Percentiles rank a stretch among this genome's conserved stretches.
phyloP scores from a whole-genome alignment of 2,888 invertebrate genomes.

The Sclerodermus sp. region DNA sequence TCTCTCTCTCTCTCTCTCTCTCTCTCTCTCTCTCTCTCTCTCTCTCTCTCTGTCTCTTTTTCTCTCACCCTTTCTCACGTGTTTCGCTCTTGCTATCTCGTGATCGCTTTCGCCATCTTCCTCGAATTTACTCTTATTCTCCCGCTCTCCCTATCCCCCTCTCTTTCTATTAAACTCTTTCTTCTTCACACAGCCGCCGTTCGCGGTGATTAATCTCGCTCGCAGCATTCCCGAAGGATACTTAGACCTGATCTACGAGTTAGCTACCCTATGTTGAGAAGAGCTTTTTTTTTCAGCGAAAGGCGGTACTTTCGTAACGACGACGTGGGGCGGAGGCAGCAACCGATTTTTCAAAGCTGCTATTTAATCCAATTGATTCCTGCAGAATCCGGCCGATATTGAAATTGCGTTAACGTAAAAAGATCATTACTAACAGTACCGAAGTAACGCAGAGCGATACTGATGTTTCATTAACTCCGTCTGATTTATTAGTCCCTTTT shows the following conservation, averaged over 20 bases:
- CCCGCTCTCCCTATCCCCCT: conserved; percentile 1
- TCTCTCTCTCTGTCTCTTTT: not conserved
- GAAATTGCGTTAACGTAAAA: no score
- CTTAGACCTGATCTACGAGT: conserved; percentile 46
- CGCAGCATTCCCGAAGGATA: conserved; percentile 44
- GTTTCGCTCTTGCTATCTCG: not conserved
- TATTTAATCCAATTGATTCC: no score
- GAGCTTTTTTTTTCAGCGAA: not conserved
- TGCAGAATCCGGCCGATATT: no score
- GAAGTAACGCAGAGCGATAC: no score
- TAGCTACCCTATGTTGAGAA: conserved; percentile 14
- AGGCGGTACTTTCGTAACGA: not conserved
- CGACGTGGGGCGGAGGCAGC: no score
- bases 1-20: conserved; percentile 1
- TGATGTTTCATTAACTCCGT: no score
- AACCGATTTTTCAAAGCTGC: no score
- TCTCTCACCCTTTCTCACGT: no score
- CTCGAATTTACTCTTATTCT: not conserved
- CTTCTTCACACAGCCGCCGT: conserved; percentile 17
- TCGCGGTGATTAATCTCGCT: conserved; percentile 45
- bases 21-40: not conserved
- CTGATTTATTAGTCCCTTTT: no score
- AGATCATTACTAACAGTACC: no score
- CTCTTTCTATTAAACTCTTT: not conserved
- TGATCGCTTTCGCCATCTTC: no score